A percentile compares a stretch with the other conserved stretches of the same genome.
phyloP scores from a whole-genome alignment of 2,888 invertebrate species.

The Marronus borbonicus region DNA sequence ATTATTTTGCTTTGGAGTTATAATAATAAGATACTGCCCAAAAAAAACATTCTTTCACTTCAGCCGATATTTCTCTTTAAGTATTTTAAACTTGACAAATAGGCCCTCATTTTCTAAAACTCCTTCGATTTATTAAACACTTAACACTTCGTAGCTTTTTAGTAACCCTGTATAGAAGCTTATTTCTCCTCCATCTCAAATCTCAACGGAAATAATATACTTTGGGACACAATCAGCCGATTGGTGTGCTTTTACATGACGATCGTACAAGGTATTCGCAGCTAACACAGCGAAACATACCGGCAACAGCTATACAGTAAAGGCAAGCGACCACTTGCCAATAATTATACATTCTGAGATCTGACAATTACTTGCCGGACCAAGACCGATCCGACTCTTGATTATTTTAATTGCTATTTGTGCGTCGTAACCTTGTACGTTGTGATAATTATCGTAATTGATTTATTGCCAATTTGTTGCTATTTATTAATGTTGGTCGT shows the following conservation, averaged over 20 bases:
- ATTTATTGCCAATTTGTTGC: conserved; percentile 69
- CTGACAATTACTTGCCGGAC: conserved; percentile 62
- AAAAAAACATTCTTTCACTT: too few relatives aligned
- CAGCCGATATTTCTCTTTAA: too few relatives aligned
- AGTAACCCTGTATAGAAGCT: not conserved
- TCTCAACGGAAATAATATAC: conserved; percentile 6
- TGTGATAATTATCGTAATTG: conserved; percentile 71
- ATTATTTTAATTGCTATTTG: conserved; percentile 70
- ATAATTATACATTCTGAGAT: conserved; percentile 61
- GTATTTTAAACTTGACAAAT: too few relatives aligned
- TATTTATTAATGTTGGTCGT: conserved; percentile 53
- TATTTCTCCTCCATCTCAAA: not conserved
- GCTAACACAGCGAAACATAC: conserved; percentile 12
- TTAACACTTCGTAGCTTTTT: not conserved
- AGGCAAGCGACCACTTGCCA: conserved; percentile 41
- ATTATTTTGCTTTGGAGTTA: too few relatives aligned
- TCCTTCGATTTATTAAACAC: too few relatives aligned
- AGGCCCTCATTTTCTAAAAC: too few relatives aligned
- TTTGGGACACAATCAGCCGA: not conserved
- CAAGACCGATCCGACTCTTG: conserved; percentile 66
- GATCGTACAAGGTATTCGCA: not conserved
- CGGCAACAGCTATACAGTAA: conserved; percentile 19
- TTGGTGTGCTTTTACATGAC: not conserved
- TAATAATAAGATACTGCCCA: too few relatives aligned
- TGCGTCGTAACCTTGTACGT: conserved; percentile 68